Evolutionary conservation across 2,113 vertebrate genomes (phyloP).

Genomic region (Bubo bubo): DNA sequence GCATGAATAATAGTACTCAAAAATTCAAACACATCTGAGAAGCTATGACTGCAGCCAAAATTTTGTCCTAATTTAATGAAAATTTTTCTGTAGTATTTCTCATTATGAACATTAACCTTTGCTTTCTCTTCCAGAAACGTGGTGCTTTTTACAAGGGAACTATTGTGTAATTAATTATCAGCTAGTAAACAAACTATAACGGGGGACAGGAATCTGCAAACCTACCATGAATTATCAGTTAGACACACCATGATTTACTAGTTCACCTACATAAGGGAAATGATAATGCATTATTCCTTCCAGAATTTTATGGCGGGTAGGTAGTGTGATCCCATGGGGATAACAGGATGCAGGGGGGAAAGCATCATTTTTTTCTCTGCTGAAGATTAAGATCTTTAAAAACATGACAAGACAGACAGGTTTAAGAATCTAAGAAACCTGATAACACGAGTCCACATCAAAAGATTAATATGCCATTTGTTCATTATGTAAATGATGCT

Average conservation of each 20-base stretch:
- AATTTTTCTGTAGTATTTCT: not conserved
- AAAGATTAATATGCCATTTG: not conserved
- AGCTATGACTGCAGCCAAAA: not conserved
- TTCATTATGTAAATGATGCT: not conserved
- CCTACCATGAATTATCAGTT: not conserved
- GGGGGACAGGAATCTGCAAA: not conserved
- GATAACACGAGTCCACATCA: not conserved
- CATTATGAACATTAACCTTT: not conserved
- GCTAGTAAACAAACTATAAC: not conserved
- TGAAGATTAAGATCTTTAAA: not conserved
- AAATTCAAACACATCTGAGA: not conserved
- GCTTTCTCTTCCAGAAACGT: not conserved
- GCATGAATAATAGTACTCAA: not conserved
- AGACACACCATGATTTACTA: not conserved
- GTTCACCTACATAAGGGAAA: not conserved
- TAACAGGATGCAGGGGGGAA: not conserved
- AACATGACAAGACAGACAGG: not conserved
- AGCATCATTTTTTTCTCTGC: not conserved
- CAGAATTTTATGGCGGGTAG: not conserved
- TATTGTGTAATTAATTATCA: not conserved
- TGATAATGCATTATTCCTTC: not conserved
- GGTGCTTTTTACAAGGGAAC: not conserved
- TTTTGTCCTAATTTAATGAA: not conserved
- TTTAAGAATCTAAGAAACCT: conserved; percentile 2
- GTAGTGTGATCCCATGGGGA: not conserved